Conservation (phyloP, 2,797 vertebrate species). For the Syndactyla subalaris region DNA sequence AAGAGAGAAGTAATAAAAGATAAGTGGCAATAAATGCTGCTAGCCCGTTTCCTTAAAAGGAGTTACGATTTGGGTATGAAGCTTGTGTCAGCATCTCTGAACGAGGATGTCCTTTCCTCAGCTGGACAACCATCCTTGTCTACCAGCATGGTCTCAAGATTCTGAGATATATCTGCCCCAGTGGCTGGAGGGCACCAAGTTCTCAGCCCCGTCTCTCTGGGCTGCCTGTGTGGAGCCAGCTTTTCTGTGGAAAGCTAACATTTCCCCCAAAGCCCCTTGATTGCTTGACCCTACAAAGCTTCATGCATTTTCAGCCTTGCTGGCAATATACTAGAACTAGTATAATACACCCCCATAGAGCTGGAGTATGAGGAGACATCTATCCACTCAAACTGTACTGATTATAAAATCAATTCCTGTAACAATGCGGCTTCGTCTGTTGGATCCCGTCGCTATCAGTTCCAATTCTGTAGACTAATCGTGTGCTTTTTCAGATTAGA, state of each 20-base stretch:
- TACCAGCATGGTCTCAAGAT: neutral
- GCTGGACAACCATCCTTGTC: neutral
- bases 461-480: conserved; percentile 23
- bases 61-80: neutral
- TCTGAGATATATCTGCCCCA: neutral
- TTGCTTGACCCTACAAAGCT: neutral
- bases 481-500: neutral
- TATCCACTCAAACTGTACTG: neutral
- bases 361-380: neutral
- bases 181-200: neutral
- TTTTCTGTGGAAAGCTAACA: neutral
- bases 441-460: neutral
- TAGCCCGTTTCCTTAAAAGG: neutral
- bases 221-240: neutral
- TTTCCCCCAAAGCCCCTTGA: neutral
- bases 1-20: neutral
- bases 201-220: neutral
- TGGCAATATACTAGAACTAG: neutral
- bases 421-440: neutral
- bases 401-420: conserved; percentile 56
- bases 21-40: conserved; percentile 10
- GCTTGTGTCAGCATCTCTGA: neutral
- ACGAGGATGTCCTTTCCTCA: neutral
- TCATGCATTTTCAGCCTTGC: neutral
- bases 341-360: neutral